phyloP scores from a whole-genome alignment of 2,888 invertebrate species.

The Phortica okadai region DNA sequence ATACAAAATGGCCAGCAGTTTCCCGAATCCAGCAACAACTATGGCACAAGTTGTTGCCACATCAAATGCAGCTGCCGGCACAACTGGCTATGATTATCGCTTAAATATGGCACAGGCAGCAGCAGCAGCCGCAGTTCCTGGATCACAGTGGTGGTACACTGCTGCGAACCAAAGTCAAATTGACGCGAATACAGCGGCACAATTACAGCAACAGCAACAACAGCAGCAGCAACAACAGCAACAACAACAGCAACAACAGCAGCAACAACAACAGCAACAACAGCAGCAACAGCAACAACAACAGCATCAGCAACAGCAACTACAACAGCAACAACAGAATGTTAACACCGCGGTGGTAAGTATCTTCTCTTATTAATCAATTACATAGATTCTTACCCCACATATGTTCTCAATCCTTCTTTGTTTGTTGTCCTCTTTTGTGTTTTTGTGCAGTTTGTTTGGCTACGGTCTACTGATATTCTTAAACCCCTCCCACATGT shows the following conservation, averaged over 20 bases:
- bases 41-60: slow-evolving; percentile 82
- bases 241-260: slow-evolving; percentile 74
- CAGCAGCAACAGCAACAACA: slow-evolving; percentile 78
- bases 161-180: slow-evolving; percentile 79
- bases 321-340: slow-evolving; percentile 63
- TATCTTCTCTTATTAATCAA: slow-evolving; percentile 28
- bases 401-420: too few species aligned
- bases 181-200: slow-evolving; percentile 81
- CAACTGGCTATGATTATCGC: slow-evolving; percentile 86
- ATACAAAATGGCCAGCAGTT: slow-evolving; percentile 91
- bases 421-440: too few species aligned
- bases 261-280: slow-evolving; percentile 77
- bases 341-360: slow-evolving; percentile 72
- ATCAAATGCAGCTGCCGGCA: slow-evolving; percentile 78
- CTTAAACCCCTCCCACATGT: too few species aligned
- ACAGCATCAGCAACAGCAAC: slow-evolving; percentile 76
- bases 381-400: too few species aligned
- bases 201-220: slow-evolving; percentile 77
- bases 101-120: slow-evolving; percentile 80
- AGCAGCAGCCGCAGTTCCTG: slow-evolving; percentile 77
- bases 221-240: slow-evolving; percentile 78
- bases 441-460: too few species aligned
- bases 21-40: slow-evolving; percentile 84
- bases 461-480: too few species aligned
- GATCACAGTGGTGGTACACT: slow-evolving; percentile 88